Base-by-base conservation (phyloP, 2,888 invertebrate species). In the Acleris cristana region DNA sequence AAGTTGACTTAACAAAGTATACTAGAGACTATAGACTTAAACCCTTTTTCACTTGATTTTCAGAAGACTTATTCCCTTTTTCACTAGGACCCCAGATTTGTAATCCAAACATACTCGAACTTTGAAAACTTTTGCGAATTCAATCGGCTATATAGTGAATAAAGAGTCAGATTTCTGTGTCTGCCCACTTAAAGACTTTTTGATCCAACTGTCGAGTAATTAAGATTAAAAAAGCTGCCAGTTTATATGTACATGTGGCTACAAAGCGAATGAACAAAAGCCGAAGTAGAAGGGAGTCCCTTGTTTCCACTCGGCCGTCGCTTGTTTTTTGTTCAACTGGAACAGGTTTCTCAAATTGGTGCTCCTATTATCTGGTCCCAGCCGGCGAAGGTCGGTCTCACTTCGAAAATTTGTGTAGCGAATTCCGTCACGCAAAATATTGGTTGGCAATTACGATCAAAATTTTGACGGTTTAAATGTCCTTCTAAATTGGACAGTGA, bases 341-440 rank as follows among this genome's bases (percentile, higher is more conserved):
- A 91, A 92, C 91, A 86, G 90, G 92, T 92, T 92, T 83, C 76
- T 83, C 76, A 90, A 92, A 91, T 91, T 90, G 88, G 84, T 88
- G 82, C 88, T 86, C 89, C 89, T 90, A 92, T 92, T 92, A 92
- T 91, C 89, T 85, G 86, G 77, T 81, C 85, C 83, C 85, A 80
- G 81, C 76, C 84, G 82, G 82, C 82, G 89, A 91, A 91, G 91
- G 92, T 89, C 90, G 88, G 79, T 85, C 67, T 67, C 87, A 87
- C 84, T 85, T 85, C 79, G 67, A 81, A 84, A 78, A 86, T 86
- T 88, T 81, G 88, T 85, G 83, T 85, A 88, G 80, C 84, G 86
- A 85, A 92, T 92, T 90, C 90, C 90, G 73, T 85, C 92, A 92
- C 90, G 91, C 92, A 88, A 89, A 91, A 90, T 89, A 90, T 89